phyloP scores from a whole-genome alignment of 53 echinoderm and acorn worm species.

The Paelopatides confundens region DNA sequence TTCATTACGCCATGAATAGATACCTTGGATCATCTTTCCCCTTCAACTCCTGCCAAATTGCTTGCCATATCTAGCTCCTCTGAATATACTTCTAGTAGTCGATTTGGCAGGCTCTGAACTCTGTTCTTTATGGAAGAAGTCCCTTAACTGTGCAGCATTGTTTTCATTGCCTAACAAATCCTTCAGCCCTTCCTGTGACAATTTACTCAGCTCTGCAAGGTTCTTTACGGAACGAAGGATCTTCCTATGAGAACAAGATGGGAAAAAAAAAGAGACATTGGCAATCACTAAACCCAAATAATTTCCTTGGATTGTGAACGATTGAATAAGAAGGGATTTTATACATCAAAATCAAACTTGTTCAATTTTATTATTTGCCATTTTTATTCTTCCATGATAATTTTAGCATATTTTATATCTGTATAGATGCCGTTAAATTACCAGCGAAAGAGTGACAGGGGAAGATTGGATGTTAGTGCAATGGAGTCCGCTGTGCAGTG shows the following conservation, averaged over 20 bases:
- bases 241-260: constrained; percentile 51
- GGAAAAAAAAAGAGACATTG: neutral
- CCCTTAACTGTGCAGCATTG: constrained; percentile 83
- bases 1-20: too few relatives aligned
- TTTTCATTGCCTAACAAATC: constrained; percentile 67
- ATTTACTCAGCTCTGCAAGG: constrained; percentile 72
- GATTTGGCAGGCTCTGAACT: neutral
- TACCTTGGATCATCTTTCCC: too few relatives aligned
- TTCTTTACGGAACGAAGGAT: constrained; percentile 76
- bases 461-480: too few relatives aligned
- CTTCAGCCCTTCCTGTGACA: constrained; percentile 72
- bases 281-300: neutral
- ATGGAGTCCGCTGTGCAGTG: too few relatives aligned
- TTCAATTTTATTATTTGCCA: too few relatives aligned
- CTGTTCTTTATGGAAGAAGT: constrained; percentile 78
- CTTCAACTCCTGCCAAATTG: too few relatives aligned
- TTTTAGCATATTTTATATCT: too few relatives aligned
- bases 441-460: neutral
- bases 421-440: neutral
- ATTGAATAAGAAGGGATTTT: too few relatives aligned
- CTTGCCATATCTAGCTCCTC: neutral
- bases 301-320: too few relatives aligned
- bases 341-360: too few relatives aligned
- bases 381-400: too few relatives aligned
- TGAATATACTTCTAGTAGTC: neutral